Evolutionary conservation across 37 sponge, comb jelly and placozoan species (phyloP), one percentile per base, ranked within the genome.

Genomic region (Amphimedon queenslandica): DNA sequence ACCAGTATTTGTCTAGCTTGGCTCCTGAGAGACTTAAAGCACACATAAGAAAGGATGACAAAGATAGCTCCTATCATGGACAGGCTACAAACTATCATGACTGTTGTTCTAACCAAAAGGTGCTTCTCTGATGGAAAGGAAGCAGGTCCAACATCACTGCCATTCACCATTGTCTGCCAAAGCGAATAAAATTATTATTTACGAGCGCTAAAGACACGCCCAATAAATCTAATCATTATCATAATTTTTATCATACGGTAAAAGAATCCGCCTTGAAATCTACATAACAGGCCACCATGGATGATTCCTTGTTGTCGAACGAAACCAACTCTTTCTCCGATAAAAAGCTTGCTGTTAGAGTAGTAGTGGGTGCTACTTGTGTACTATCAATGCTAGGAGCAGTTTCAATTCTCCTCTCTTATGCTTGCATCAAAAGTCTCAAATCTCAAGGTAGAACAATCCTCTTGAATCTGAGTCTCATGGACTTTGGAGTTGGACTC

Each of bases 21-120:
- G 47, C 78, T 73, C 6, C 85, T 66, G 20, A 84, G 57, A 11
- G 33, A 0, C 0, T 66, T 64, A 61, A 84, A 63, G 28, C 60
- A 78, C 11, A 38, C 36, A 71, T 78, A 84, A 36, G 85, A 84
- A 31, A 78, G 32, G 57, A 84, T 84, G 35, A 84, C 77, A 21
- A 77, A n/a, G 3, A 72, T n/a, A 33, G 85, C 70, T 25, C 85
- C 85, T 20, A 84, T 24, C 33, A 65, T 32, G 53, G 85, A 72
- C 24, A 77, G 42, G 37, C 55, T 25, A 38, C 85, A 78, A 11
- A 42, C 56, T 32, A 66, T 33, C 3, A 71, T 70, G 4, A 66
- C 78, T 13, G 69, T 47, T 0, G 33, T 40, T 57, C 61, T 75
- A 21, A 69, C 55, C 21, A n/a, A 11, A 25, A 60, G 24, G 27